Base-by-base conservation (phyloP, 2,797 vertebrate genomes). In the Sebastes miniatus region DNA sequence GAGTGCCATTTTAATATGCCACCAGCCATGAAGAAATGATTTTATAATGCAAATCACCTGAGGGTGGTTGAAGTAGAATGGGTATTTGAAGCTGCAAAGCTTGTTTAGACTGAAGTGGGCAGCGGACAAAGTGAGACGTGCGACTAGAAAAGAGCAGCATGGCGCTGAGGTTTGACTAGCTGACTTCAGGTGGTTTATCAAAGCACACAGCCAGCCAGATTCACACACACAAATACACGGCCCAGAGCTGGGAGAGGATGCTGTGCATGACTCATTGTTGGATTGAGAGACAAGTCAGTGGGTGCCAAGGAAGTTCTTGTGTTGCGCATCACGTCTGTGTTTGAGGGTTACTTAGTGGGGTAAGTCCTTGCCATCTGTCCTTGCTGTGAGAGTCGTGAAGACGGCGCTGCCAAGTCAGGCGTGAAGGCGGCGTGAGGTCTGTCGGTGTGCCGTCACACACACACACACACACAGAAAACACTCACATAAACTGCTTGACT, bases 301-400 rank as follows among this genome's bases (percentile, higher is more conserved):
- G 91, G 76, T 14, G 81, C 84, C 70, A 74, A 80, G 83, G 88
- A 90, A 85, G 85, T 87, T 88, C 77, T 86, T 76, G 52, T 69
- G 65, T 76, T 59, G 73, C 47, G 65, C 67, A n/a, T 88, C 81
- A 69, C 27, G 66, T 62, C 43, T 82, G 80, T 86, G 79, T 80
- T 58, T 20, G 73, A 83, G 75, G 77, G 79, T 85, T 83, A 88
- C 86, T 88, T 89, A 18, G 80, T 84, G 73, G 92, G 93, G 93
- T 86, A 95, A 93, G 76, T 91, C 92, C 94, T 90, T 52, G 75
- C 95, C 95, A 95, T 95, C 95, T 96, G 95, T 92, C 84, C 86
- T 58, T 83, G 32, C 93, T 80, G 92, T 86, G 76, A 88, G 92
- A 92, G 74, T 69, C 83, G 39, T 83, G 83, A 81, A 83, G 81